Base-by-base conservation (phyloP, 1,140 invertebrate species). In the Drosophila sucinea region DNA sequence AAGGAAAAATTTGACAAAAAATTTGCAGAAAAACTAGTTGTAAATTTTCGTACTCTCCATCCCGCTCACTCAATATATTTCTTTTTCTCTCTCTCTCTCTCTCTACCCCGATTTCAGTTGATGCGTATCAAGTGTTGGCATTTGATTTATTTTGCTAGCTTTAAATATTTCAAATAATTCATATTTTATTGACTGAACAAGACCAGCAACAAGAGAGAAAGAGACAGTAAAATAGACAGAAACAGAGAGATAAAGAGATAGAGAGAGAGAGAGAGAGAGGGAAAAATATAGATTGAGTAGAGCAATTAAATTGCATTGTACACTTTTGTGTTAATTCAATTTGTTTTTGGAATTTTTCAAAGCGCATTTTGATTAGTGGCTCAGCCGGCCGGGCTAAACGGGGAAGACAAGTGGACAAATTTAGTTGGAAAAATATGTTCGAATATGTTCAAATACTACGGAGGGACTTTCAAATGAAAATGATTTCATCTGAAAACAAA, bases 111-210 rank as follows among this genome's bases (percentile, higher is more conserved):
- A 32, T 17, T 11, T 56, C 10, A 51, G 44, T 55, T 60, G 67
- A 66, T 84, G 81, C 27, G 65, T 70, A 74, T 80, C 63, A 74
- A 78, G 77, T 67, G 74, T 85, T 85, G 81, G 81, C 77, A 74
- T 85, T 85, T 85, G 81, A 85, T 85, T 85, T 85, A 85, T 85
- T 85, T 63, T 77, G 62, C 65, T 67, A 11, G 67, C 70, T 70
- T 80, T 77, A 74, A 85, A 85, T 85, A 85, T 77, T 85, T 85
- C 57, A 85, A 81, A 85, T 81, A 85, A 77, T 85, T 85, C 77
- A 78, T 85, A 78, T 85, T 85, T 85, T 85, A 85, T 85, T 85
- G 81, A 84, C 81, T 84, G 63, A 73, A 74, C 70, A 77, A 29
- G 71, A 55, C 63, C 61, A 44, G 23, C 47, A 44, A 38, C 58